Conservation (phyloP, 2,797 vertebrate genomes). For the Poecilia picta region DNA sequence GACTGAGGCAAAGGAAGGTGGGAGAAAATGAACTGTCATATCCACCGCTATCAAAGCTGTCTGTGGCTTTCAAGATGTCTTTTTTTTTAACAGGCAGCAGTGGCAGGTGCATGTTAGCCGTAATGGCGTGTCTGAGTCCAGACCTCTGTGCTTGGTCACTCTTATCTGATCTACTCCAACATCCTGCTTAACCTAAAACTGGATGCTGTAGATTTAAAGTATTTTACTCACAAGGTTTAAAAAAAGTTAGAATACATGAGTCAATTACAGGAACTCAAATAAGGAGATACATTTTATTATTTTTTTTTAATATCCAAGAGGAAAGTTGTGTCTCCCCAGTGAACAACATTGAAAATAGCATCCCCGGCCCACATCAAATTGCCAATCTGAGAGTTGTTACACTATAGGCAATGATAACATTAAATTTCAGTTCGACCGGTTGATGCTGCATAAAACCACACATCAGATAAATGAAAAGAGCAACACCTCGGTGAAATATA, state of each 20-base stretch:
- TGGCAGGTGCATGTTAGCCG: slow-evolving; percentile 73
- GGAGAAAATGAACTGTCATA: slow-evolving; percentile 68
- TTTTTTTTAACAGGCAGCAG: slow-evolving; percentile 60
- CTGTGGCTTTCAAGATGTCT: slow-evolving; percentile 74
- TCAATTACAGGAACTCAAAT: slow-evolving; percentile 28
- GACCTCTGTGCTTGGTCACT: slow-evolving; percentile 46
- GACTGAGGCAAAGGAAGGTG: slow-evolving; percentile 48
- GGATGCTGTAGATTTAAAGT: slow-evolving; percentile 36
- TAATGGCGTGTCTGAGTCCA: slow-evolving; percentile 70
- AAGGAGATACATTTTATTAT: slow-evolving; percentile 33
- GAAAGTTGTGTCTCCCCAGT: slow-evolving; percentile 23
- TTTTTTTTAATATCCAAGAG: slow-evolving; percentile 44
- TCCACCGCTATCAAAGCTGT: slow-evolving; percentile 76
- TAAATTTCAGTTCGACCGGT: slow-evolving; percentile 59
- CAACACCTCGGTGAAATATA: slow-evolving; percentile 55
- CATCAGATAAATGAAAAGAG: slow-evolving; percentile 62
- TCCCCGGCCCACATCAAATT: slow-evolving; percentile 43
- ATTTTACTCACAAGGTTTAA: slow-evolving; percentile 16
- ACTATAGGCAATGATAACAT: slow-evolving; percentile 67
- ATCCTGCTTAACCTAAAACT: slow-evolving; percentile 24
- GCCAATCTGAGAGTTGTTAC: slow-evolving; percentile 60
- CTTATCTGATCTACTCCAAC: slow-evolving; percentile 31
- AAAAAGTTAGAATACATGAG: slow-evolving; percentile 22
- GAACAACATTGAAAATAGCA: slow-evolving; percentile 28
- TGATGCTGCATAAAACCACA: slow-evolving; percentile 43